These are phyloP conservation scores for Amphiprion percula DNA, from an alignment of 2,113 vertebrate genomes.

Conservation along the genomic window DNA sequence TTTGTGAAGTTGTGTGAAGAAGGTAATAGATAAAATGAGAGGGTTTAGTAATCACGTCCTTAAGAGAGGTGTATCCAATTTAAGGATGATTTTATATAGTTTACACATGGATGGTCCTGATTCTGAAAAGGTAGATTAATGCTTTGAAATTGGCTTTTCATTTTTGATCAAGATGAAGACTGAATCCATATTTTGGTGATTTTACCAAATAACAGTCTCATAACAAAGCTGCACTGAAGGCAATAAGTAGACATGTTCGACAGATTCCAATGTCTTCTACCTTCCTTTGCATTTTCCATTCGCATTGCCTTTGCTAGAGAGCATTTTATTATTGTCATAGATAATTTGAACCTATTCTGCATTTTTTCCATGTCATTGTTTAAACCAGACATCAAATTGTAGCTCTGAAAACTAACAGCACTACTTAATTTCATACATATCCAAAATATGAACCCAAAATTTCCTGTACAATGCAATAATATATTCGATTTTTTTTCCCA, in stretches of 20 bases:
- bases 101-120: neutral
- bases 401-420: neutral
- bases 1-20: slow-evolving; percentile 43
- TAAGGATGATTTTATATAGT: neutral
- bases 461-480: neutral
- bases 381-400: slow-evolving; percentile 15
- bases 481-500: slow-evolving; percentile 5
- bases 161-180: too few species aligned
- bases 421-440: slow-evolving; percentile 68
- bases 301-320: neutral
- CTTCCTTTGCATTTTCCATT: neutral
- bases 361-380: slow-evolving; percentile 20
- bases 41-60: neutral
- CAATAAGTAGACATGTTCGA: too few species aligned
- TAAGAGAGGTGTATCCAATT: neutral
- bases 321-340: slow-evolving; percentile 28
- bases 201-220: too few species aligned
- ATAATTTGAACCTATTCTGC: slow-evolving; percentile 31
- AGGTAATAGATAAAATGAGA: slow-evolving; percentile 18
- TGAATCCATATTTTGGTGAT: too few species aligned
- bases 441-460: slow-evolving; percentile 7
- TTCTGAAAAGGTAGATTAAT: neutral
- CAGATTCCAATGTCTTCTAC: neutral
- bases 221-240: too few species aligned
- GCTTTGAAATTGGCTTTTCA: too few species aligned